A percentile compares a stretch with the other conserved stretches of the same genome.
phyloP scores from a whole-genome alignment of 2,797 vertebrate species.

The Thaleichthys pacificus region DNA sequence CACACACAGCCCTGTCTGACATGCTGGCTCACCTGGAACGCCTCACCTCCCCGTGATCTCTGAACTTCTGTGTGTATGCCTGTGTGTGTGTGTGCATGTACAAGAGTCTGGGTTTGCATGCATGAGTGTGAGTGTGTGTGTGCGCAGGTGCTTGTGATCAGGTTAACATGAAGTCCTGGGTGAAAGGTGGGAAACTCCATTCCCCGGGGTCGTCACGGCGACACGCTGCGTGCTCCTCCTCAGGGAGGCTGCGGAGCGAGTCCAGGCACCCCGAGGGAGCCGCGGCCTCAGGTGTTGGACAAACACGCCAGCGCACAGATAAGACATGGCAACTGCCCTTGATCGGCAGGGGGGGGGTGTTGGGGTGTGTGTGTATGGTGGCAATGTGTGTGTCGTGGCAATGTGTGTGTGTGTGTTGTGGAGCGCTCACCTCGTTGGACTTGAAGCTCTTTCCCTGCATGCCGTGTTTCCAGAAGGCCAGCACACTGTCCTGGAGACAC shows the following conservation, averaged over 20 bases:
- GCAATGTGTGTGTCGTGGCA: too few species aligned
- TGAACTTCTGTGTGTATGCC: slow-evolving; percentile 37
- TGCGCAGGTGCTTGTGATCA: slow-evolving; percentile 43
- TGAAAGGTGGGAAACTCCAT: slow-evolving; percentile 58
- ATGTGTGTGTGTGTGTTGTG: neutral
- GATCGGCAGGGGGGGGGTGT: neutral
- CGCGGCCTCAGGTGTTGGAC: slow-evolving; percentile 32
- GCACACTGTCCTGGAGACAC: slow-evolving; percentile 97
- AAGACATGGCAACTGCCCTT: slow-evolving; percentile 15
- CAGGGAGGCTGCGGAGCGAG: slow-evolving; percentile 18
- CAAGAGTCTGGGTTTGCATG: slow-evolving; percentile 32
- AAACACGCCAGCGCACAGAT: slow-evolving; percentile 24
- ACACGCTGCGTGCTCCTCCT: slow-evolving; percentile 20
- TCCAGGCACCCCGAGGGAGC: neutral
- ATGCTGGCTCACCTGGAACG: slow-evolving; percentile 38
- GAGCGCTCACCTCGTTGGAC: slow-evolving; percentile 88
- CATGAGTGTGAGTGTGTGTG: slow-evolving; percentile 38
- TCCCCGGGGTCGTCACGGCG: slow-evolving; percentile 43
- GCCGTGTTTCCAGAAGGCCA: slow-evolving; percentile 99
- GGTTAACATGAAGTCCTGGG: slow-evolving; percentile 46
- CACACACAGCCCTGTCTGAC: slow-evolving; percentile 45
- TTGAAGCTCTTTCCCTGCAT: slow-evolving; percentile 99
- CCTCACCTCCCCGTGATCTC: slow-evolving; percentile 72
- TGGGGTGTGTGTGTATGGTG: too few species aligned
- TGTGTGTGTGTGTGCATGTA: slow-evolving; percentile 30